Percentiles rank a stretch among this genome's conserved stretches.
phyloP scores from a whole-genome alignment of 2,888 invertebrate genomes.

The Liodrosophila aerea region DNA sequence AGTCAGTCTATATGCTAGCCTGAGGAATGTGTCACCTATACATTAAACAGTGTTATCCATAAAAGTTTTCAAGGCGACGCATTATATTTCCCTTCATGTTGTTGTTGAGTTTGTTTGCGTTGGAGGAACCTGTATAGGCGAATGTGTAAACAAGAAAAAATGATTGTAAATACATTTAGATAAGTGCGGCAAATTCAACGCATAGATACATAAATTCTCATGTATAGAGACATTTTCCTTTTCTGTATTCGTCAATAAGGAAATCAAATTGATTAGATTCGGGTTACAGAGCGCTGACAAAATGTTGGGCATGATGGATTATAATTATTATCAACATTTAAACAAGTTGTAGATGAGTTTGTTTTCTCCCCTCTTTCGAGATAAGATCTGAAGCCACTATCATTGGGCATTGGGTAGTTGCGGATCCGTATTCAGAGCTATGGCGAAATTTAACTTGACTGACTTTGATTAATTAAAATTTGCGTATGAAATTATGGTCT shows the following conservation, averaged over 20 bases:
- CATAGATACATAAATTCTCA: background rate
- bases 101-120: slow-evolving; percentile 34
- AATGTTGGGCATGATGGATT: slow-evolving; percentile 1
- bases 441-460: slow-evolving; percentile 8
- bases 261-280: slow-evolving; percentile 48
- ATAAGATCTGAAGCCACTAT: background rate
- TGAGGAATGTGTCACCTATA: slow-evolving; percentile 14
- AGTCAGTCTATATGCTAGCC: background rate
- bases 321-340: slow-evolving; percentile 9
- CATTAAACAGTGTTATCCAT: slow-evolving; percentile 11
- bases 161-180: slow-evolving; percentile 60
- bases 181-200: slow-evolving; percentile 41
- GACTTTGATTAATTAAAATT: slow-evolving; percentile 52
- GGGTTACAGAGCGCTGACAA: background rate
- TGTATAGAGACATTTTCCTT: too few species aligned
- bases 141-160: slow-evolving; percentile 47
- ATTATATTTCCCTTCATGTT: slow-evolving; percentile 10
- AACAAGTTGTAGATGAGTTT: slow-evolving; percentile 18
- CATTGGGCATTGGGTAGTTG: too few species aligned
- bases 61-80: slow-evolving; percentile 23
- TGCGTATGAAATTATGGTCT: slow-evolving; percentile 35
- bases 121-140: slow-evolving; percentile 18
- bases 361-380: background rate
- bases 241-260: slow-evolving; percentile 38
- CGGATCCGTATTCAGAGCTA: background rate